Conservation (phyloP, 2,113 vertebrate genomes). For the Cyprinodon variegatus region DNA sequence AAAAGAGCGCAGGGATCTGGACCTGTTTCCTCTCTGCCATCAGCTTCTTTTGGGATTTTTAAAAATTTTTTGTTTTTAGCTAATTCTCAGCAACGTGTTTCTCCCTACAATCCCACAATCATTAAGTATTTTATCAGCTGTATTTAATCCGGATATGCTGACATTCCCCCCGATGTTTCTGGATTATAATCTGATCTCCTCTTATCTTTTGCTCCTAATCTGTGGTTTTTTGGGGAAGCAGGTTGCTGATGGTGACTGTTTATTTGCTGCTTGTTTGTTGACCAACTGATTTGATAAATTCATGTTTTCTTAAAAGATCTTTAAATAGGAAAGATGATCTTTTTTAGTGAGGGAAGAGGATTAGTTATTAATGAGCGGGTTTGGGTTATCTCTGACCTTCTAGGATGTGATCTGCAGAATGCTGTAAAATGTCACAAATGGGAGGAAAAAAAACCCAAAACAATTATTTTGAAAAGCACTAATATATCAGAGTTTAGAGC, state of each 20-base stretch:
- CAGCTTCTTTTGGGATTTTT: conserved; percentile 36
- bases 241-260: too few relatives aligned
- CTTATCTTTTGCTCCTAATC: conserved; percentile 63
- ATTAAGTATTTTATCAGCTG: conserved; percentile 73
- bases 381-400: conserved; percentile 47
- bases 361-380: conserved; percentile 9
- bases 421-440: conserved; percentile 14
- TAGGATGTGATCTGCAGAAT: conserved; percentile 13
- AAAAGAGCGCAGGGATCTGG: background rate
- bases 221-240: background rate
- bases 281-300: conserved; percentile 33
- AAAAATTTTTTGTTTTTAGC: conserved; percentile 28
- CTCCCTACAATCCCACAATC: conserved; percentile 37
- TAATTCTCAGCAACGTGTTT: background rate
- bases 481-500: background rate
- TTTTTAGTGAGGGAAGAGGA: conserved; percentile 30
- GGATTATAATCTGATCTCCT: conserved; percentile 58
- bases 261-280: background rate
- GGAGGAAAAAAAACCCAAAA: background rate
- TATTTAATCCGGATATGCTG: conserved; percentile 70
- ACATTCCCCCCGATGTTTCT: conserved; percentile 66
- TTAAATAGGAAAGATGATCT: conserved; percentile 9
- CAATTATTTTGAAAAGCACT: background rate
- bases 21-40: background rate
- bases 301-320: conserved; percentile 29